A percentile compares a stretch with the other conserved stretches of the same genome.
phyloP scores from a whole-genome alignment of 2,888 invertebrate species.

The Caenorhabditis sp. region DNA sequence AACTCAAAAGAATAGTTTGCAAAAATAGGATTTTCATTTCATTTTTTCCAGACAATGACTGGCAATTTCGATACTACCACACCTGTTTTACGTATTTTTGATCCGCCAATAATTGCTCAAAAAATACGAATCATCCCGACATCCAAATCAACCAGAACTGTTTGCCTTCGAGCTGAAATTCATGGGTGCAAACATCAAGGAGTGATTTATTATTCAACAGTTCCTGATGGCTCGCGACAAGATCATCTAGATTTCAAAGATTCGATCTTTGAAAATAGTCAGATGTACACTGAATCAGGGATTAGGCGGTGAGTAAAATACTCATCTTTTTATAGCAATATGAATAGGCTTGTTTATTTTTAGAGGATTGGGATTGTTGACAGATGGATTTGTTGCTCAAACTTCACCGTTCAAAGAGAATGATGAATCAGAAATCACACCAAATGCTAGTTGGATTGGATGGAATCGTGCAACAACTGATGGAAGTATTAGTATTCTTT shows the following conservation, averaged over 20 bases:
- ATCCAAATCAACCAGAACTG: conserved; percentile 83
- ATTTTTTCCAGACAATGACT: conserved; percentile 77
- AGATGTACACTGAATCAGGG: conserved; percentile 76
- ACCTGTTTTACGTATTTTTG: conserved; percentile 80
- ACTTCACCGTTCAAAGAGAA: conserved; percentile 41
- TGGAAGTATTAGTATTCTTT: conserved; percentile 77
- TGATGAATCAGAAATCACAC: conserved; percentile 5
- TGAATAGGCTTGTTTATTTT: conserved; percentile 38
- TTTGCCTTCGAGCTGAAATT: conserved; percentile 88
- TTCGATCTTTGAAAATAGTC: conserved; percentile 77
- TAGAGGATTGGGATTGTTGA: conserved; percentile 82
- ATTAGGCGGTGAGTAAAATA: conserved; percentile 35
- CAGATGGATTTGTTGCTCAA: conserved; percentile 59
- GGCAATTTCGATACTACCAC: conserved; percentile 89
- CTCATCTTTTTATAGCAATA: not conserved
- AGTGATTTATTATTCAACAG: conserved; percentile 72
- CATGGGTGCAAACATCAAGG: conserved; percentile 87
- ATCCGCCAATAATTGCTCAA: conserved; percentile 87
- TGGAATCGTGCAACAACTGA: conserved; percentile 83
- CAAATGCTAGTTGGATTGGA: conserved; percentile 79
- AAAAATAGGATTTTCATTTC: no score
- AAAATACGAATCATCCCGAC: conserved; percentile 85
- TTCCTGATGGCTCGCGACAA: conserved; percentile 52
- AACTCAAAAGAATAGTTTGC: no score
- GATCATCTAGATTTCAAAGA: conserved; percentile 56